A percentile compares a stretch with the other conserved stretches of the same genome.
Evolutionary conservation across 2,113 vertebrate species (phyloP).

Genomic region (Sceloporus tristichus): DNA sequence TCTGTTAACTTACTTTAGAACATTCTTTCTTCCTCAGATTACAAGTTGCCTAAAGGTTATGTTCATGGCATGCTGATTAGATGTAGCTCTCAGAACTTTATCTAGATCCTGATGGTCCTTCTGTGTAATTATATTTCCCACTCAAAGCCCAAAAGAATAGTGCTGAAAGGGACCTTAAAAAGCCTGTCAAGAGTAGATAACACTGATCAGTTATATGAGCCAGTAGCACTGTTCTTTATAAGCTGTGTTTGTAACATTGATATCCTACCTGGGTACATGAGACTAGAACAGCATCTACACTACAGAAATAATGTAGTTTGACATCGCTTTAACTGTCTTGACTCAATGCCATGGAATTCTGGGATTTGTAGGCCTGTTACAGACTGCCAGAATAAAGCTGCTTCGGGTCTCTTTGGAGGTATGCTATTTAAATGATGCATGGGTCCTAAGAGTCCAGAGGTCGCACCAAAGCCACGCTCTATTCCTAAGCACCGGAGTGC

Average conservation of each 20-base stretch:
- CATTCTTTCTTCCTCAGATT: slow-evolving; percentile 17
- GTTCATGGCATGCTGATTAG: not conserved
- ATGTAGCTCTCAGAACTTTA: not conserved
- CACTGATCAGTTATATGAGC: not conserved
- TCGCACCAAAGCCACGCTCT: too few species aligned
- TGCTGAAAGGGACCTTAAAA: accelerated
- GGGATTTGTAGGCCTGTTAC: too few species aligned
- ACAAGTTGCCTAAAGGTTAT: slow-evolving; percentile 7
- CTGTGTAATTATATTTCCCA: not conserved
- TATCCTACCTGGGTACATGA: not conserved
- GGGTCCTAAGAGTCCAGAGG: too few species aligned
- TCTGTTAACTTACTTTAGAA: slow-evolving; percentile 30
- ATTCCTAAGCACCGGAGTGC: too few species aligned
- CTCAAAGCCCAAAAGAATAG: not conserved
- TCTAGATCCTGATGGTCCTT: not conserved
- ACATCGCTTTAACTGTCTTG: too few species aligned
- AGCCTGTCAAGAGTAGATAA: too few species aligned
- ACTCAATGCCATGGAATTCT: too few species aligned
- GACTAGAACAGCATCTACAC: not conserved
- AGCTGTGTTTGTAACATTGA: not conserved
- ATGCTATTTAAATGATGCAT: too few species aligned
- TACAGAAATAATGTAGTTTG: too few species aligned
- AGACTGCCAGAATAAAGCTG: too few species aligned
- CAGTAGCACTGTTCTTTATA: not conserved
- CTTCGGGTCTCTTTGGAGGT: too few species aligned